These are phyloP conservation scores for Leptoteleia sp. DNA, from an alignment of 1,140 invertebrate species.

Conservation along the genomic window DNA sequence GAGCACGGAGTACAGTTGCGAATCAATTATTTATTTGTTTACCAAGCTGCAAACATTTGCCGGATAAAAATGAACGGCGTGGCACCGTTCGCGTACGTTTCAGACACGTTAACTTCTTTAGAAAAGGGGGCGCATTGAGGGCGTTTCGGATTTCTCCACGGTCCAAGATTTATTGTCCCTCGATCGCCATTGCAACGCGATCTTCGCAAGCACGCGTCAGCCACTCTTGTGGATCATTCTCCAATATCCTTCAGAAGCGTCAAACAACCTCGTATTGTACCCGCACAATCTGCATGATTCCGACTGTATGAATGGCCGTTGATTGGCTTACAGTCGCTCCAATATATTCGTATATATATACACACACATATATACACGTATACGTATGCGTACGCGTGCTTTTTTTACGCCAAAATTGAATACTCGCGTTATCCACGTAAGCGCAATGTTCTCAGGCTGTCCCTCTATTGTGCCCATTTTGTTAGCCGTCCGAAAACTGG, in stretches of 20 bases:
- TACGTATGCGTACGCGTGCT: too few species aligned
- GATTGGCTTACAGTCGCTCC: conserved; percentile 64
- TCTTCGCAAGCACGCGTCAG: conserved; percentile 40
- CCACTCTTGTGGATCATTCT: conserved; percentile 71
- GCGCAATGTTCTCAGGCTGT: conserved; percentile 5
- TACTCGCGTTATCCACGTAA: too few species aligned
- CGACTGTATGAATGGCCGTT: conserved; percentile 2
- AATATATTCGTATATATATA: too few species aligned
- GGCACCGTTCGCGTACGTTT: too few species aligned
- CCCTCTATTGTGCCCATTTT: conserved; percentile 7
- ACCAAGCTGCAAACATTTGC: too few species aligned
- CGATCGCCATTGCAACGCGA: conserved; percentile 26
- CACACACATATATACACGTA: too few species aligned
- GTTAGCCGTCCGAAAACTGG: conserved; percentile 13
- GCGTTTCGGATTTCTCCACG: conserved; percentile 37
- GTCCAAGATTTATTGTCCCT: conserved; percentile 47
- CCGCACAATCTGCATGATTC: conserved; percentile 70
- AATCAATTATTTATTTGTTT: too few species aligned
- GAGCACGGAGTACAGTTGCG: too few species aligned
- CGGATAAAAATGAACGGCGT: too few species aligned
- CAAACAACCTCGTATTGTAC: conserved; percentile 52
- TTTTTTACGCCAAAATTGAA: too few species aligned
- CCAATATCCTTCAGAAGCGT: conserved; percentile 63
- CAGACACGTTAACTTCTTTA: neutral
- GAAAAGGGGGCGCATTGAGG: conserved; percentile 22